Evolutionary conservation across 2,113 vertebrate genomes (phyloP).

Genomic region (Brienomyrus brachyistius): DNA sequence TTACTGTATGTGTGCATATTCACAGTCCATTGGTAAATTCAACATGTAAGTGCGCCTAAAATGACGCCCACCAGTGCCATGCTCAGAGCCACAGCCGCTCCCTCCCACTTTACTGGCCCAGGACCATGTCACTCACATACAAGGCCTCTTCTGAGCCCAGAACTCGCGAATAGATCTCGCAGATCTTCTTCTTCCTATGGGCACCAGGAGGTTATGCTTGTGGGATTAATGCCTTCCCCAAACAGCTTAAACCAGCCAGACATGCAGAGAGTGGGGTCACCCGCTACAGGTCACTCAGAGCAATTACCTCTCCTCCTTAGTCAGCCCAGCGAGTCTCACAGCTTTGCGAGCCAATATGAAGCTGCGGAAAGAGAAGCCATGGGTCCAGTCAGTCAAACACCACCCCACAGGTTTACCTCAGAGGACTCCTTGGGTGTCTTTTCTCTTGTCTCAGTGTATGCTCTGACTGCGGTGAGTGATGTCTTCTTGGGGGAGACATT

Average conservation of each 20-base stretch:
- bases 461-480: too few relatives aligned
- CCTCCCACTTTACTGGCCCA: neutral
- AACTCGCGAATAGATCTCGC: constrained; percentile 85
- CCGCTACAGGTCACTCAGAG: neutral
- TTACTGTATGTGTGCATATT: neutral
- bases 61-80: neutral
- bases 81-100: neutral
- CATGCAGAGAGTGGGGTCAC: neutral
- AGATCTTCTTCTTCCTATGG: constrained; percentile 75
- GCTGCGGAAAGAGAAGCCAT: constrained; percentile 50
- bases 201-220: neutral
- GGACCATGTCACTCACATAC: constrained; percentile 67
- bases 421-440: neutral
- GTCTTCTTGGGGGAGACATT: too few relatives aligned
- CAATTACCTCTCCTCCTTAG: constrained; percentile 82
- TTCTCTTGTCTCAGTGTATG: too few relatives aligned
- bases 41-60: neutral
- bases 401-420: neutral
- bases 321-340: constrained; percentile 71
- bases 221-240: neutral
- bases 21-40: neutral
- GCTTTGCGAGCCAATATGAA: constrained; percentile 88
- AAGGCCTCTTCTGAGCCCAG: constrained; percentile 81
- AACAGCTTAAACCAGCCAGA: neutral
- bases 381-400: neutral